phyloP scores from a whole-genome alignment of 2,113 vertebrate species.

The Onychostoma macrolepis region DNA sequence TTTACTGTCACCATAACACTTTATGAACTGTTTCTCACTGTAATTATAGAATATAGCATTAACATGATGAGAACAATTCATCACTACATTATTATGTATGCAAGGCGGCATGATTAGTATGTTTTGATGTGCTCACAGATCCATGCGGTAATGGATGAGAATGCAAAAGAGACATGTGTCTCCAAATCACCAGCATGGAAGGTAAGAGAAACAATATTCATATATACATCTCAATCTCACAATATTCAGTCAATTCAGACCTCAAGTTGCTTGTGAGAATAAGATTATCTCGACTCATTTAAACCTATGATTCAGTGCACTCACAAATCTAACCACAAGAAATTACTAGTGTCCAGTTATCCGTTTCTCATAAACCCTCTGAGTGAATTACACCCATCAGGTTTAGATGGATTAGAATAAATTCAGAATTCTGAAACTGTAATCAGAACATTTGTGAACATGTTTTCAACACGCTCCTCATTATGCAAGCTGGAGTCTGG shows the following conservation, averaged over 20 bases:
- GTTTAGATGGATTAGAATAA: slow-evolving; percentile 4
- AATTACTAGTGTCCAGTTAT: not conserved
- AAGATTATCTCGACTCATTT: not conserved
- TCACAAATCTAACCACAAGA: not conserved
- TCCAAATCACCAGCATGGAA: slow-evolving; percentile 63
- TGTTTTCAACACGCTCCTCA: not conserved
- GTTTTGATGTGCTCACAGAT: slow-evolving; percentile 68
- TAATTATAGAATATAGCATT: not conserved
- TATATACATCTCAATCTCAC: not conserved
- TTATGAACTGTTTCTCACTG: not conserved
- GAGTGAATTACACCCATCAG: not conserved
- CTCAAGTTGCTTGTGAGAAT: not conserved
- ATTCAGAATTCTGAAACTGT: not conserved
- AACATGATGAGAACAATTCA: not conserved
- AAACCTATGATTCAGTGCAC: not conserved
- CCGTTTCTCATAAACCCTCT: not conserved
- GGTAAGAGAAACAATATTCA: slow-evolving; percentile 65
- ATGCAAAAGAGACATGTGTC: slow-evolving; percentile 72
- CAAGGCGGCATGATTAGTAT: not conserved
- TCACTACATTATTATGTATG: not conserved
- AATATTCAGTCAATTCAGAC: not conserved
- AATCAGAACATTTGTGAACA: not conserved
- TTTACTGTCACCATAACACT: not conserved
- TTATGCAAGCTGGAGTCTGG: slow-evolving; percentile 23
- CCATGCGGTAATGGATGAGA: slow-evolving; percentile 72